Percentiles rank a stretch among this genome's conserved stretches.
These are phyloP conservation scores for Drosophila rufa DNA, from an alignment of 1,140 invertebrate genomes.

Conservation along the genomic window DNA sequence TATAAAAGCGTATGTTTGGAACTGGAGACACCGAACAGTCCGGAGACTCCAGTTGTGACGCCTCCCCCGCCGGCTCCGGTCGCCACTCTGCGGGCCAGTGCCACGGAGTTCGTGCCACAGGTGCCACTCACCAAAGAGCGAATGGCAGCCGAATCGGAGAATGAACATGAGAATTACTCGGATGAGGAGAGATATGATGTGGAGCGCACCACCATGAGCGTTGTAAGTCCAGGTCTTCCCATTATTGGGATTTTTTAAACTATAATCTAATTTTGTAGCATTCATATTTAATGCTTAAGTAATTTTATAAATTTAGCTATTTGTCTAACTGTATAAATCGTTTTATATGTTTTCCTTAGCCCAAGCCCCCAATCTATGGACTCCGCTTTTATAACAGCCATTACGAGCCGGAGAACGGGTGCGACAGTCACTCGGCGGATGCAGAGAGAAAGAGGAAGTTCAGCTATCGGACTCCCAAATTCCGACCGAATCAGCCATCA, in stretches of 20 bases:
- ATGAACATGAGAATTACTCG: constrained; percentile 14
- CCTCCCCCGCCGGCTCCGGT: not conserved
- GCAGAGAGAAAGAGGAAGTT: constrained; percentile 22
- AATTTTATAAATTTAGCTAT: not conserved
- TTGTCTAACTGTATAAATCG: not conserved
- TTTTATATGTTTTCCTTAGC: not conserved
- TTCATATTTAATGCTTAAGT: too few species aligned
- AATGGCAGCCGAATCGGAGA: constrained; percentile 9
- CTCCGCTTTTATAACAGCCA: constrained; percentile 18
- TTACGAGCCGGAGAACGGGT: constrained; percentile 8
- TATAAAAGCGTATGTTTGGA: constrained; percentile 18
- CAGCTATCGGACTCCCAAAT: constrained; percentile 19
- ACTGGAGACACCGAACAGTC: not conserved
- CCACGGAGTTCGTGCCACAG: constrained; percentile 41
- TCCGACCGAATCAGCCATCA: constrained; percentile 11
- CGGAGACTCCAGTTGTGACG: not conserved
- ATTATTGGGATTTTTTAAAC: not conserved
- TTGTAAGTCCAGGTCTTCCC: not conserved
- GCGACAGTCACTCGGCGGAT: constrained; percentile 21
- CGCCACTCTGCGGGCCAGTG: constrained; percentile 30
- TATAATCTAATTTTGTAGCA: not conserved
- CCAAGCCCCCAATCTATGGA: constrained; percentile 20
- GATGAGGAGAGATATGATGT: constrained; percentile 14
- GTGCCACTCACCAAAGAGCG: constrained; percentile 13
- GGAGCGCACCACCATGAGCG: constrained; percentile 5